A percentile compares a stretch with the other conserved stretches of the same genome.
Conservation (phyloP, 2,797 vertebrate species). For the Gallinago stenura region DNA sequence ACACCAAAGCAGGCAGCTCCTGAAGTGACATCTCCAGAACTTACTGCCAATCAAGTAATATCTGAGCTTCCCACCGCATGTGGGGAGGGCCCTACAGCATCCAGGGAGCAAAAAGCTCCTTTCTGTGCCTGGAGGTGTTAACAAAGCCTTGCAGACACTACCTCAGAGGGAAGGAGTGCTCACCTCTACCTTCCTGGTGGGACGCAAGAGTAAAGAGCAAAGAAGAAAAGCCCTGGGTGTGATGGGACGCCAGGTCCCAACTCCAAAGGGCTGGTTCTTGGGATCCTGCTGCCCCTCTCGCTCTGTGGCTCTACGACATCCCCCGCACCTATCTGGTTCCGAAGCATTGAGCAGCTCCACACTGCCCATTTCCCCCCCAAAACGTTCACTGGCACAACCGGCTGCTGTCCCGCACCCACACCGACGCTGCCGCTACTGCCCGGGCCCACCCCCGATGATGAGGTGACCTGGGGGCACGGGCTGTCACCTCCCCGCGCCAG, state of each 20-base stretch:
- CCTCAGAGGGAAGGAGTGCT: not conserved
- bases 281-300: not conserved
- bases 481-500: no score
- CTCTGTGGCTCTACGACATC: fast-evolving
- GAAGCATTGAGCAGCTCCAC: not conserved
- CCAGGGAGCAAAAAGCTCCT: not conserved
- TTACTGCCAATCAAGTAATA: not conserved
- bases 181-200: not conserved
- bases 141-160: not conserved
- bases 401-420: not conserved
- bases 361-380: fast-evolving
- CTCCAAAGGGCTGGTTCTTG: fast-evolving
- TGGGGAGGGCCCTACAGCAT: not conserved
- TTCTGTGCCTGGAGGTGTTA: fast-evolving
- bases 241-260: fast-evolving
- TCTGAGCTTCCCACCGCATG: not conserved
- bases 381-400: fast-evolving
- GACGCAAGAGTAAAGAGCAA: fast-evolving
- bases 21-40: not conserved
- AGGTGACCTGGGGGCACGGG: fast-evolving
- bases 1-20: not conserved
- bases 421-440: not conserved
- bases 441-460: not conserved
- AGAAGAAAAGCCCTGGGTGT: fast-evolving
- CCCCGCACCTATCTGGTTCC: fast-evolving